Evolutionary conservation across 2,113 vertebrate genomes (phyloP), one percentile per base, ranked within the genome.

Genomic region (Desmodus rotundus): DNA sequence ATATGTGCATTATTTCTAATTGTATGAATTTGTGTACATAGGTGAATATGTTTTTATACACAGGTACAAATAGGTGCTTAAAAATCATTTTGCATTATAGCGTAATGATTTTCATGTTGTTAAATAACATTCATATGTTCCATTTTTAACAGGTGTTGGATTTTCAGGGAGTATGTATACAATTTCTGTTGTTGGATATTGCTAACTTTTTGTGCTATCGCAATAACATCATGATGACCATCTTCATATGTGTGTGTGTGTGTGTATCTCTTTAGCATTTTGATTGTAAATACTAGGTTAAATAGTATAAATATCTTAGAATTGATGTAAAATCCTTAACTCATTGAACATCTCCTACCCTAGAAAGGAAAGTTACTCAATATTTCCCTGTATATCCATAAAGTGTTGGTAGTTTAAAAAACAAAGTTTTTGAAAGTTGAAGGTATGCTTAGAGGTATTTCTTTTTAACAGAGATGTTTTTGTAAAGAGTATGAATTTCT

Each of bases 81-180:
- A 77, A 89, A 63, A 68, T 91, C 22, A 81, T 80, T 68, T 81
- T 89, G 3, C 41, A 85, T 85, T 52, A 74, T 28, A 91, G 33
- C 47, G 74, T 52, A 88, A 85, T 20, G 52, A 80, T 92, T 89
- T 92, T 96, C 38, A 45, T 92, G 31, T 89, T 89, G n/a, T 89
- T 92, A 76, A 15, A 50, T 54, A 89, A 12, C 17, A 87, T 65
- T 91, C 52, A 65, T 76, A 89, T 67, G 63, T 89, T 14, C 31
- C 31, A 86, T 70, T 96, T 87, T 96, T 63, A 94, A 92, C 22
- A 76, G 67, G 20, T 89, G 4, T 54, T 50, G 68, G 65, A 76
- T 47, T 97, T 92, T 87, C 26, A 87, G 8, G 33, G 92, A 56
- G 56, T 76, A 19, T 89, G 26, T 92, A 41, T 92, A 24, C 13